These are phyloP conservation scores for Drosophila mayaguana DNA, from an alignment of 2,888 invertebrate genomes.

Conservation along the genomic window DNA sequence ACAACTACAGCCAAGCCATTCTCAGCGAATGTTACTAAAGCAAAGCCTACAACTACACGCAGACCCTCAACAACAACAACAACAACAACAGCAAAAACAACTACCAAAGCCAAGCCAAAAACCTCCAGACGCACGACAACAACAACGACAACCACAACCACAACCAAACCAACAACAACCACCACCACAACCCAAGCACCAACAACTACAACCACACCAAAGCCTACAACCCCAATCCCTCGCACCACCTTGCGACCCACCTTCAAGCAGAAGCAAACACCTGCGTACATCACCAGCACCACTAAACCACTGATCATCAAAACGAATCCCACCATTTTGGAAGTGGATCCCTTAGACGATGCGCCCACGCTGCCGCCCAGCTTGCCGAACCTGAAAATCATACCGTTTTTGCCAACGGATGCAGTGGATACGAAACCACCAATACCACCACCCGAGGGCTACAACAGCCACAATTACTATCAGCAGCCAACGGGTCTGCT, in stretches of 20 bases:
- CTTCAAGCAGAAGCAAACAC: conserved; percentile 24
- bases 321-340: conserved; percentile 84
- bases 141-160: conserved; percentile 29
- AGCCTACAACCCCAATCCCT: conserved; percentile 14
- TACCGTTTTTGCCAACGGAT: conserved; percentile 94
- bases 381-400: conserved; percentile 93
- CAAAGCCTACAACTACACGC: conserved; percentile 21
- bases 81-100: conserved; percentile 23
- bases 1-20: conserved; percentile 21
- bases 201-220: conserved; percentile 26
- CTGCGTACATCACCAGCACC: conserved; percentile 16
- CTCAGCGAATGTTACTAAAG: background rate
- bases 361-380: conserved; percentile 90
- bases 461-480: conserved; percentile 37
- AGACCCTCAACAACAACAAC: conserved; percentile 33
- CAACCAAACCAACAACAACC: conserved; percentile 26
- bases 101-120: conserved; percentile 24
- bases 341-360: conserved; percentile 81
- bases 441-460: conserved; percentile 24
- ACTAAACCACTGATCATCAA: conserved; percentile 79
- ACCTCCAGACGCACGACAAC: conserved; percentile 35
- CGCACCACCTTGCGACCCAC: conserved; percentile 15
- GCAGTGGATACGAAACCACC: conserved; percentile 86
- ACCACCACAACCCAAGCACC: background rate
- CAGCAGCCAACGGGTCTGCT: conserved; percentile 24